These are phyloP conservation scores for Gandaritis pyraliata DNA, from an alignment of 2,888 invertebrate genomes.

Conservation along the genomic window DNA sequence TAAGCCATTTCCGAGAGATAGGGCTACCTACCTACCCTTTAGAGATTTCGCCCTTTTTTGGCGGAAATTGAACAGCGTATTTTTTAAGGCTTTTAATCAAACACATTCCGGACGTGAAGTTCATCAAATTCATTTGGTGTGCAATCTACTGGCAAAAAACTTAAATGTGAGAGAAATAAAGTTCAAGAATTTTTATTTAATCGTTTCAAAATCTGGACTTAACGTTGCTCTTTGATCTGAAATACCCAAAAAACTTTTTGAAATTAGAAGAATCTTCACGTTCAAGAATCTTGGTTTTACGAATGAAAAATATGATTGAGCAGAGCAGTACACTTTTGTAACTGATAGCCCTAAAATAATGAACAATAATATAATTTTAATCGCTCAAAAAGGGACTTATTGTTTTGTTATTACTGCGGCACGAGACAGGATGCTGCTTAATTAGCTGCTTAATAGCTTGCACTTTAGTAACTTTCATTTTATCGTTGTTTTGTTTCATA, in stretches of 20 bases:
- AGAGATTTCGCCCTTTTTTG: conserved; percentile 34
- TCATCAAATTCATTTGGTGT: not conserved
- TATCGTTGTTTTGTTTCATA: conserved; percentile 42
- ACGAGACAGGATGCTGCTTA: conserved; percentile 82
- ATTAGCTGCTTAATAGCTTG: conserved; percentile 73
- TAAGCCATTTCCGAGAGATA: conserved; percentile 78
- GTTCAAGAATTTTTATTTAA: too few species aligned
- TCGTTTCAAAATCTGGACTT: too few species aligned
- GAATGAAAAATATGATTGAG: too few species aligned
- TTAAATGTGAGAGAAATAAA: too few species aligned
- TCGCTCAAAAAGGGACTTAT: conserved; percentile 72
- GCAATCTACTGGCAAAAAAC: too few species aligned
- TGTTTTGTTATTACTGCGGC: conserved; percentile 81
- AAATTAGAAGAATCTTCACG: too few species aligned
- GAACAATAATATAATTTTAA: conserved; percentile 65
- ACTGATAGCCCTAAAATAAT: conserved; percentile 21
- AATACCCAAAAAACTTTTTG: too few species aligned
- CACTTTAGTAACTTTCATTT: conserved; percentile 51
- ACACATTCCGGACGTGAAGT: not conserved
- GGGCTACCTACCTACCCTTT: conserved; percentile 20
- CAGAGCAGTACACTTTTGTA: not conserved
- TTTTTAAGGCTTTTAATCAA: conserved; percentile 14
- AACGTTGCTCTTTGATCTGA: too few species aligned
- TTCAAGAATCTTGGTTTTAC: too few species aligned
- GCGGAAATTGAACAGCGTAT: conserved; percentile 25